Evolutionary conservation across 2,797 vertebrate genomes (phyloP).

Genomic region (Chaenodraco wilsoni): DNA sequence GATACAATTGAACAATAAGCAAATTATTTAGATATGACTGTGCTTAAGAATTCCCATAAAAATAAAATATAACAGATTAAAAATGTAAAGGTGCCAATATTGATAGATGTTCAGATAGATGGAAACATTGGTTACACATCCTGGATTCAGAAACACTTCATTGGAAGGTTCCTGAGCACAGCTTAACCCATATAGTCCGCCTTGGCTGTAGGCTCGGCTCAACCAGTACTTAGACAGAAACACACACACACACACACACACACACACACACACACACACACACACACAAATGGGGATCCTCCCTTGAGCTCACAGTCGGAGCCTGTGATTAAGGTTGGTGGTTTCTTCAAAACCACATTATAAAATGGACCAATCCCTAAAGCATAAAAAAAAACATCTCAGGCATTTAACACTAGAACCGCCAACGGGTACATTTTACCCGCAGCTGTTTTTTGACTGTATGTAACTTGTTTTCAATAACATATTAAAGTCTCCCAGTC

Average conservation of each 20-base stretch:
- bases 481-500: too few relatives aligned
- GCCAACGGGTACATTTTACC: too few relatives aligned
- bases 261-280: background rate
- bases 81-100: too few relatives aligned
- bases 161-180: constrained; percentile 31
- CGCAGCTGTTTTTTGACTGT: too few relatives aligned
- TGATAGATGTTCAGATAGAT: too few relatives aligned
- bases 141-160: constrained; percentile 52
- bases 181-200: constrained; percentile 23
- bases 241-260: constrained; percentile 13
- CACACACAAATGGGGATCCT: constrained; percentile 41
- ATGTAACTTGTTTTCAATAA: too few relatives aligned
- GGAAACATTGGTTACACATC: constrained; percentile 38
- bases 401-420: constrained; percentile 1
- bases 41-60: too few relatives aligned
- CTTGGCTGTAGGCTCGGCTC: constrained; percentile 25
- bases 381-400: constrained; percentile 12
- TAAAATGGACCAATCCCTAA: constrained; percentile 40
- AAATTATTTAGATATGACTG: too few relatives aligned
- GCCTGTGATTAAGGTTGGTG: constrained; percentile 70
- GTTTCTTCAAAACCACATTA: constrained; percentile 41
- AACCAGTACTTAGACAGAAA: constrained; percentile 39
- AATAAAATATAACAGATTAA: too few relatives aligned
- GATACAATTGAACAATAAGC: background rate
- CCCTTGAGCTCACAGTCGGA: constrained; percentile 48